Conservation (phyloP, 1,140 invertebrate genomes). For the Hyles euphorbiae region DNA sequence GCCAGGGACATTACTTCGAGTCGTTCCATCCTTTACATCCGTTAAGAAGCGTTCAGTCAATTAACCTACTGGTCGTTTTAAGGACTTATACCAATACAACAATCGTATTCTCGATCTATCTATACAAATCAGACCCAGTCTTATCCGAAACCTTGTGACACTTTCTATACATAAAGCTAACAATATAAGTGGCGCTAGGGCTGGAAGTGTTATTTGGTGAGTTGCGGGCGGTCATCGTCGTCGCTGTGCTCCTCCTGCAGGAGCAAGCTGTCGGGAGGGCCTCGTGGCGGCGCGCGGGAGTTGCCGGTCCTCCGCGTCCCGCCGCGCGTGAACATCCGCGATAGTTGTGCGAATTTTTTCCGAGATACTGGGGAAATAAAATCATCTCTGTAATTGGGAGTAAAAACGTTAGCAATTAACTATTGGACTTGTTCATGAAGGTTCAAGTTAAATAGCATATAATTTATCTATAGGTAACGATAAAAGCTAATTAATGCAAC, state of each 20-base stretch:
- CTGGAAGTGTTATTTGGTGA: conserved; percentile 30
- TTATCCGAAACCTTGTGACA: conserved; percentile 59
- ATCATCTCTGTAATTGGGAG: background rate
- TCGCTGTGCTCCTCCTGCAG: conserved; percentile 79
- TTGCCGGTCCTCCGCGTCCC: conserved; percentile 81
- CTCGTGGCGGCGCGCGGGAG: conserved; percentile 63
- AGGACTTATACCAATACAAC: conserved; percentile 16
- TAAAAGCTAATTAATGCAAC: no score
- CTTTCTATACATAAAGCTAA: conserved; percentile 42
- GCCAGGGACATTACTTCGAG: background rate
- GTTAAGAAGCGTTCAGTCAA: background rate
- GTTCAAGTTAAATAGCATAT: no score
- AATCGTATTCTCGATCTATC: conserved; percentile 34
- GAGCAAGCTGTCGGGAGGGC: conserved; percentile 73
- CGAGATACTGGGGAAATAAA: conserved; percentile 79
- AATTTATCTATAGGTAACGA: no score
- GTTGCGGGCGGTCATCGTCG: conserved; percentile 71
- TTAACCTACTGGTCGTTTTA: background rate
- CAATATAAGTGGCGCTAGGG: conserved; percentile 5
- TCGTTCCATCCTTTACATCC: background rate
- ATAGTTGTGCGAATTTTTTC: conserved; percentile 88
- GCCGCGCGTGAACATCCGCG: conserved; percentile 84
- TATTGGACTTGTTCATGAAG: no score
- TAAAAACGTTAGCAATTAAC: background rate
- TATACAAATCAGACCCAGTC: conserved; percentile 53